These are phyloP conservation scores for Phymorhynchus buccinoides DNA, from an alignment of 1,140 invertebrate species.

Conservation along the genomic window DNA sequence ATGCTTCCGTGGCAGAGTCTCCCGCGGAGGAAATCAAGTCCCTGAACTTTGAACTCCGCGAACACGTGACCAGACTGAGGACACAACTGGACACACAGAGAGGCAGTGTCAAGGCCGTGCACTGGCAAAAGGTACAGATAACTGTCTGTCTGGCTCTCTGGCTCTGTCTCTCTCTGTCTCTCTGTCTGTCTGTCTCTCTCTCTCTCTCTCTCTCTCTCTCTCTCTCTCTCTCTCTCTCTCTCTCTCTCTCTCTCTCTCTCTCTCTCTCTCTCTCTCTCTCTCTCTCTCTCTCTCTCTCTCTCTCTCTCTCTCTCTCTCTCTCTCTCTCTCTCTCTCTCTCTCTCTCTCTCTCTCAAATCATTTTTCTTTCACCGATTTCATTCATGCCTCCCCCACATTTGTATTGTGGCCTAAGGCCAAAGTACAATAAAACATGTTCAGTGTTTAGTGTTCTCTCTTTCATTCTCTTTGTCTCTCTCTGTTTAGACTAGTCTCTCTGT, in stretches of 20 bases:
- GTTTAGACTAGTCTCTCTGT: too few relatives aligned
- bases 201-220: background rate
- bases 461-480: too few relatives aligned
- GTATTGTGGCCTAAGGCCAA: too few relatives aligned
- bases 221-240: background rate
- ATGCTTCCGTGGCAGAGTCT: background rate
- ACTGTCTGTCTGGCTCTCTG: background rate
- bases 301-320: conserved; percentile 7
- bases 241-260: background rate
- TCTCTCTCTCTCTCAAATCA: conserved; percentile 6
- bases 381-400: background rate
- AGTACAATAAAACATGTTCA: too few relatives aligned
- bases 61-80: conserved; percentile 46
- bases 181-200: background rate
- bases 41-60: conserved; percentile 50
- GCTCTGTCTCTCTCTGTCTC: background rate
- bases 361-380: too few relatives aligned
- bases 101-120: conserved; percentile 47
- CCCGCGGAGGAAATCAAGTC: conserved; percentile 26
- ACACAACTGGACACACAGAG: conserved; percentile 50
- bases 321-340: conserved; percentile 17
- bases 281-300: background rate
- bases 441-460: too few relatives aligned
- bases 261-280: background rate
- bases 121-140: conserved; percentile 48